phyloP scores from a whole-genome alignment of 2,797 vertebrate species.

The Todus mexicanus region DNA sequence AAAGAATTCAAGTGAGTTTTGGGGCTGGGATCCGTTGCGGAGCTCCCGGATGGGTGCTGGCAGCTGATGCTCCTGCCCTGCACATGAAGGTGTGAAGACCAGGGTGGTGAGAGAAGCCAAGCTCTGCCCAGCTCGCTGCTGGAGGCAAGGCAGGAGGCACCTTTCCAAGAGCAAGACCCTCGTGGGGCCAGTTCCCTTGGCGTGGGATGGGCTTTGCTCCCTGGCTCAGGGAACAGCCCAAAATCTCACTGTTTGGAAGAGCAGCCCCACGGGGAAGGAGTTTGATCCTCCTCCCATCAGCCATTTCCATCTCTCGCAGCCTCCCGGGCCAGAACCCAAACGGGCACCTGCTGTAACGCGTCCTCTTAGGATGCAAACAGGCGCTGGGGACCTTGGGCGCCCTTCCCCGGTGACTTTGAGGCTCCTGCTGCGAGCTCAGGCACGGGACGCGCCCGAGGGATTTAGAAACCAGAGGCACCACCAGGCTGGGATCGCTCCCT shows the following conservation, averaged over 20 bases:
- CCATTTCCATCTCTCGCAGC: neutral
- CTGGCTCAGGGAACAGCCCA: neutral
- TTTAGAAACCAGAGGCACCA: rapidly evolving
- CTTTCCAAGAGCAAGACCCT: neutral
- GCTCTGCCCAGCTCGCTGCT: rapidly evolving
- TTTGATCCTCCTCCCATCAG: neutral
- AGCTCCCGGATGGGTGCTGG: neutral
- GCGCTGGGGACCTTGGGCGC: neutral
- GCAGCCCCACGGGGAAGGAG: rapidly evolving
- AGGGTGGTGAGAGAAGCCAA: neutral
- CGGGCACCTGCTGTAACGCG: too few relatives aligned
- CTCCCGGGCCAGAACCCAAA: neutral
- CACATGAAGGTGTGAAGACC: rapidly evolving
- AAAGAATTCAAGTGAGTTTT: neutral
- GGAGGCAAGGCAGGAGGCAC: neutral
- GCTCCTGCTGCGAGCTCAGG: rapidly evolving
- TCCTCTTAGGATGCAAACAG: neutral
- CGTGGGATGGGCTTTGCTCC: neutral
- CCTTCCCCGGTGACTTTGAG: neutral
- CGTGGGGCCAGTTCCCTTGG: neutral
- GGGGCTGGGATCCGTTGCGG: neutral
- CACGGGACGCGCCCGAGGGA: rapidly evolving
- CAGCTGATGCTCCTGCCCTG: neutral
- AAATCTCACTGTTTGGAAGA: neutral
- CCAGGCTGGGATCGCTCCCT: neutral